Percentiles rank a stretch among this genome's conserved stretches.
phyloP scores from a whole-genome alignment of 2,888 invertebrate genomes.

The Plebejus argus region DNA sequence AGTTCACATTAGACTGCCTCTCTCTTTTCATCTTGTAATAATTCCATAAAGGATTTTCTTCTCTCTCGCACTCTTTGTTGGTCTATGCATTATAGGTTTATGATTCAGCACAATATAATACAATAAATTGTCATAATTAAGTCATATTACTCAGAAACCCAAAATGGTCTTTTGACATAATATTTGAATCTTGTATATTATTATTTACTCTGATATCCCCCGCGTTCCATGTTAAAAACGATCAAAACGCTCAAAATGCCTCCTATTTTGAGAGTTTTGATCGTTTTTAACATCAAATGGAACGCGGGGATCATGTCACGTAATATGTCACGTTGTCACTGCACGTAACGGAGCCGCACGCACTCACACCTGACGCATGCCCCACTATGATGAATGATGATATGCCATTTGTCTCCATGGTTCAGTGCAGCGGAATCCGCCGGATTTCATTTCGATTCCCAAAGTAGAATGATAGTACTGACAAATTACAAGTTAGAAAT shows the following conservation, averaged over 20 bases:
- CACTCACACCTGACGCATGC: slow-evolving; percentile 5
- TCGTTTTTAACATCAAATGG: too few relatives aligned
- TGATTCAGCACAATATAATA: too few relatives aligned
- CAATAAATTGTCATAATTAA: too few relatives aligned
- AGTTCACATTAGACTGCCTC: too few relatives aligned
- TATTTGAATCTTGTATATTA: background rate
- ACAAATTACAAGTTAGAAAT: background rate
- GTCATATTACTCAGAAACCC: too few relatives aligned
- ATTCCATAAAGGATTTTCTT: too few relatives aligned
- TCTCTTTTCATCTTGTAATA: too few relatives aligned
- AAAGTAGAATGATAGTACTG: background rate
- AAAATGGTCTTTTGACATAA: background rate
- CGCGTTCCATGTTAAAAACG: too few relatives aligned
- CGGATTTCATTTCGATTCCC: background rate
- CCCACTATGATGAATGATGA: background rate
- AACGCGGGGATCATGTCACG: slow-evolving; percentile 21
- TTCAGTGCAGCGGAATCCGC: background rate
- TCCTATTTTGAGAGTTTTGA: too few relatives aligned
- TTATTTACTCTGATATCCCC: background rate
- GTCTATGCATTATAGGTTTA: too few relatives aligned
- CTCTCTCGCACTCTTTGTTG: too few relatives aligned
- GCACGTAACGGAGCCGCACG: slow-evolving; percentile 14
- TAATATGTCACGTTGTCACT: background rate
- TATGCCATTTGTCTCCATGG: slow-evolving; percentile 5
- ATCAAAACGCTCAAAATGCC: too few relatives aligned